These are phyloP conservation scores for Buathra laborator DNA, from an alignment of 2,888 invertebrate species.

Conservation along the genomic window DNA sequence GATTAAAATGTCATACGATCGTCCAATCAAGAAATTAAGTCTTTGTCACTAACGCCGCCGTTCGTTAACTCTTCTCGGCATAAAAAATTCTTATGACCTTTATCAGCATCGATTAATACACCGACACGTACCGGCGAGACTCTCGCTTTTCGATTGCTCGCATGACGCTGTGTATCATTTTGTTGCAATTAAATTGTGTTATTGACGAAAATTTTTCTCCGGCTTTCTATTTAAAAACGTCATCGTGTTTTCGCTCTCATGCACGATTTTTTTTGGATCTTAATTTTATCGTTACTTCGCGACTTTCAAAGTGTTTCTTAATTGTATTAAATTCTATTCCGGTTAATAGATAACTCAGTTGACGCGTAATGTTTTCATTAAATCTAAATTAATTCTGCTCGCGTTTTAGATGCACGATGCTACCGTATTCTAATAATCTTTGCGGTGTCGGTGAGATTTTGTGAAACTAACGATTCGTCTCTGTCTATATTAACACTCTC, in stretches of 20 bases:
- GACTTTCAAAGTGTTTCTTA: no score
- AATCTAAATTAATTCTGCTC: constrained; percentile 4
- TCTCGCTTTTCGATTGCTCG: not conserved
- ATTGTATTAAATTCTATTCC: no score
- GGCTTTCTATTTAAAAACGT: no score
- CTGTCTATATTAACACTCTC: not conserved
- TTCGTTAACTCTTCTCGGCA: not conserved
- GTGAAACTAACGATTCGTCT: not conserved
- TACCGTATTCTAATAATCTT: not conserved
- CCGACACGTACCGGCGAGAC: constrained; percentile 9
- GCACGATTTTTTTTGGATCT: not conserved
- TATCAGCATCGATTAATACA: constrained; percentile 9
- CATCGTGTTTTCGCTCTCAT: no score
- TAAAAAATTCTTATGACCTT: not conserved
- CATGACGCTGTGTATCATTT: not conserved
- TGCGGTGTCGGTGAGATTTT: not conserved
- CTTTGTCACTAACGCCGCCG: not conserved
- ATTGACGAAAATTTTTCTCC: not conserved
- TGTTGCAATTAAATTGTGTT: not conserved
- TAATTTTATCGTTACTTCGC: no score
- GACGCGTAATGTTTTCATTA: no score
- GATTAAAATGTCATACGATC: constrained; percentile 14
- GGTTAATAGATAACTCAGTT: no score
- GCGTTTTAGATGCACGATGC: not conserved
- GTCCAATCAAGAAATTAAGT: not conserved